Conservation (phyloP, 2,113 vertebrate species). For the Otolemur garnettii region DNA sequence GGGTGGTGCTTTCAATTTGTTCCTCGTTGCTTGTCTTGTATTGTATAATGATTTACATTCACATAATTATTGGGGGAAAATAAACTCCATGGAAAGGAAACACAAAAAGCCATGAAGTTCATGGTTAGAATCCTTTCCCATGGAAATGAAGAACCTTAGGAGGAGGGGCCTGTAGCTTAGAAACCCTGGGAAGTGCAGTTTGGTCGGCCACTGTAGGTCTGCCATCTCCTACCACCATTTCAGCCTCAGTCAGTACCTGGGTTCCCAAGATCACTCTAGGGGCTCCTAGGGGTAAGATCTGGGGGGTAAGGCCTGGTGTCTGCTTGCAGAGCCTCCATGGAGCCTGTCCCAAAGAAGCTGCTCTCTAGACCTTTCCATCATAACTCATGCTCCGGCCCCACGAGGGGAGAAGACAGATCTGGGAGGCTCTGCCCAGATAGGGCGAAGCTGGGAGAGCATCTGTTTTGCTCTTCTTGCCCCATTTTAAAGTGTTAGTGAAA, state of each 20-base stretch:
- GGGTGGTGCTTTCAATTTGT: not conserved
- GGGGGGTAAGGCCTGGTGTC: not conserved
- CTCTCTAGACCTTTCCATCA: not conserved
- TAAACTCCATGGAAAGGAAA: slow-evolving; percentile 5
- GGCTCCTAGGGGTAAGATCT: not conserved
- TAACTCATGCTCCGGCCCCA: not conserved
- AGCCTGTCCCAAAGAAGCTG: not conserved
- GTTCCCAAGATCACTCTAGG: not conserved
- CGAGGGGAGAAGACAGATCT: not conserved
- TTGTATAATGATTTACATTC: slow-evolving; percentile 64
- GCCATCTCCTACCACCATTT: not conserved
- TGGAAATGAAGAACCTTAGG: not conserved
- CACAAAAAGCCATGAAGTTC: not conserved
- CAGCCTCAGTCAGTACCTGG: not conserved
- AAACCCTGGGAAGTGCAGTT: not conserved
- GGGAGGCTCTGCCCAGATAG: fast-evolving
- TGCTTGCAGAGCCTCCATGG: not conserved
- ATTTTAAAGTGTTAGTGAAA: not conserved
- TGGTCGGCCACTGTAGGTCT: not conserved
- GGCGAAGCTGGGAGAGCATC: too few species aligned
- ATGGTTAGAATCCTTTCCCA: not conserved
- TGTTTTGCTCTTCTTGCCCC: not conserved
- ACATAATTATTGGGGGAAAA: slow-evolving; percentile 50
- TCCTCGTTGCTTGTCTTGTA: not conserved
- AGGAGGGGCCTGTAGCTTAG: not conserved